Conservation (phyloP, 2,888 invertebrate genomes). For the Selenia dentaria region DNA sequence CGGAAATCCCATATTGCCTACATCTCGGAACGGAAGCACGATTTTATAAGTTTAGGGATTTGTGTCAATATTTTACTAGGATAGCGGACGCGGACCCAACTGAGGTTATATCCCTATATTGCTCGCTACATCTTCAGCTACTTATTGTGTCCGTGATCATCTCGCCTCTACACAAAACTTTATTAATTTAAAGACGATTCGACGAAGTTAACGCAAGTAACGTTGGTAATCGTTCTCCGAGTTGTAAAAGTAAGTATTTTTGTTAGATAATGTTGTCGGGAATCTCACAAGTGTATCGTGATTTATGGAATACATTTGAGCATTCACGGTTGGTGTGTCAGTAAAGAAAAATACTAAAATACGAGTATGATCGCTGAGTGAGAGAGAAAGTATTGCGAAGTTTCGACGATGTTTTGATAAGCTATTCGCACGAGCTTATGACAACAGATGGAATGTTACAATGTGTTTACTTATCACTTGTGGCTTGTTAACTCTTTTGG, state of each 20-base stretch:
- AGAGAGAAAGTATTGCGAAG: constrained; percentile 47
- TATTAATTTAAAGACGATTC: constrained; percentile 62
- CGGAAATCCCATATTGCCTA: constrained; percentile 82
- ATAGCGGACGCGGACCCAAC: constrained; percentile 53
- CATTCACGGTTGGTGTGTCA: constrained; percentile 55
- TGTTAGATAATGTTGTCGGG: constrained; percentile 55
- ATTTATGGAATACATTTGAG: constrained; percentile 75
- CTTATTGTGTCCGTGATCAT: constrained; percentile 24
- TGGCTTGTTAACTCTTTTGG: constrained; percentile 9
- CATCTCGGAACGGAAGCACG: constrained; percentile 74
- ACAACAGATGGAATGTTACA: constrained; percentile 29
- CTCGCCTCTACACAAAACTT: constrained; percentile 52
- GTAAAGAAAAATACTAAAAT: constrained; percentile 71
- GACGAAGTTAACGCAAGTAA: constrained; percentile 45
- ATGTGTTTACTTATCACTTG: constrained; percentile 22
- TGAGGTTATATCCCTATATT: constrained; percentile 35
- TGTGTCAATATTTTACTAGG: constrained; percentile 85
- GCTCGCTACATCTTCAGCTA: constrained; percentile 43
- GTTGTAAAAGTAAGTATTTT: constrained; percentile 69
- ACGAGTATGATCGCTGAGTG: constrained; percentile 57
- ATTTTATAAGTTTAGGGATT: constrained; percentile 85
- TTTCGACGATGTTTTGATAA: constrained; percentile 56
- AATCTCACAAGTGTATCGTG: constrained; percentile 66
- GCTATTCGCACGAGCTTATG: constrained; percentile 38
- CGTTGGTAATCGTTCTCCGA: constrained; percentile 60